These are phyloP conservation scores for Chaetogeoica ovagalla DNA, from an alignment of 2,888 invertebrate genomes.

Conservation along the genomic window DNA sequence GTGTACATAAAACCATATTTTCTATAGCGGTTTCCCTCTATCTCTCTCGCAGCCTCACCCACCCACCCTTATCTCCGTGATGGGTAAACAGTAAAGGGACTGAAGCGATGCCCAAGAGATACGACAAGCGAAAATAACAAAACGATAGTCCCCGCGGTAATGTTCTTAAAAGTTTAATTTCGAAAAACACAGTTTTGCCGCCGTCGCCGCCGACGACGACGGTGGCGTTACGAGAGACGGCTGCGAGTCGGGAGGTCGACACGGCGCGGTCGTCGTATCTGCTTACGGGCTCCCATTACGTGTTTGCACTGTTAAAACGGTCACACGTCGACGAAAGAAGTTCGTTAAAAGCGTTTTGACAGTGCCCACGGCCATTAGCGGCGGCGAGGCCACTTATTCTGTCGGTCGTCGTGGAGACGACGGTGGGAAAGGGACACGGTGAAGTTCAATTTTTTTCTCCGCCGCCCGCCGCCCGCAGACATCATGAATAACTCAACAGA, in stretches of 20 bases:
- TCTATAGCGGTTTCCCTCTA: too few species aligned
- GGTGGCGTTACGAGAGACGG: not conserved
- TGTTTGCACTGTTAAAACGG: conserved; percentile 51
- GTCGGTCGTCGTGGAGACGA: not conserved
- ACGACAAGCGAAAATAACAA: conserved; percentile 14
- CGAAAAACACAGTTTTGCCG: conserved; percentile 9
- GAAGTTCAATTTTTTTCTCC: conserved; percentile 17
- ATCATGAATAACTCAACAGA: conserved; percentile 53
- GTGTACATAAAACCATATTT: too few species aligned
- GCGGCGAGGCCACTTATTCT: not conserved
- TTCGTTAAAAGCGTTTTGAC: conserved; percentile 52
- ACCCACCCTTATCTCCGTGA: too few species aligned
- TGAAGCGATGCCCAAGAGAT: not conserved
- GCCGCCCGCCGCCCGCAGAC: conserved; percentile 1
- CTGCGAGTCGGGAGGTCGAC: not conserved
- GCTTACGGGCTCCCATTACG: conserved; percentile 39
- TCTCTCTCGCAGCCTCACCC: too few species aligned
- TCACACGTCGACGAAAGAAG: conserved; percentile 43
- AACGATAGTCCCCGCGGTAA: conserved; percentile 8
- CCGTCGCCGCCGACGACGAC: not conserved
- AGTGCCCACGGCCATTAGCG: conserved; percentile 30
- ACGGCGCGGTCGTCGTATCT: not conserved
- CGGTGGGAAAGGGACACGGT: not conserved
- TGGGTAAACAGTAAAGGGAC: too few species aligned
- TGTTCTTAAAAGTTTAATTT: conserved; percentile 52